phyloP scores from a whole-genome alignment of 2,797 vertebrate genomes.

The Strix occidentalis region DNA sequence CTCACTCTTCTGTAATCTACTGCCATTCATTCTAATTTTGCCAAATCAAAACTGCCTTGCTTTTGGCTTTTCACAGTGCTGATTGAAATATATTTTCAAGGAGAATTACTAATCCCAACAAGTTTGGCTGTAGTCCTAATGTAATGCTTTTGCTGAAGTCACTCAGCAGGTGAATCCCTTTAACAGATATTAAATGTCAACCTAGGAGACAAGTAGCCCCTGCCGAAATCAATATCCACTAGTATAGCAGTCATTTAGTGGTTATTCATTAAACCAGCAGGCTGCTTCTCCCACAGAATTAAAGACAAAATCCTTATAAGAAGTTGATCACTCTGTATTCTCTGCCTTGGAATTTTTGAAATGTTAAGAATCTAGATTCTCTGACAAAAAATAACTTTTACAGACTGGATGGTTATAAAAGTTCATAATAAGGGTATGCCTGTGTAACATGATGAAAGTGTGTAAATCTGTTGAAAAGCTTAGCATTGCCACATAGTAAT shows the following conservation, averaged over 20 bases:
- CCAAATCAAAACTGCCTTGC: neutral
- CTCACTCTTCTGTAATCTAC: neutral
- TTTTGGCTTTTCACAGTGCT: neutral
- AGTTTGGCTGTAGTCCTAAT: constrained; percentile 3
- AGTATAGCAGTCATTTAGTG: neutral
- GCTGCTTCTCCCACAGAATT: constrained; percentile 21
- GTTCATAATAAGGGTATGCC: neutral
- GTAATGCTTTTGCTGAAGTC: constrained; percentile 23
- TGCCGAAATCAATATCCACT: constrained; percentile 39
- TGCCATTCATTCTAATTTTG: neutral
- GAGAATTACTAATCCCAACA: neutral
- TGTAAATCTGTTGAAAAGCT: neutral
- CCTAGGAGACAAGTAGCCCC: neutral
- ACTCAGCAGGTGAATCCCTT: constrained; percentile 23
- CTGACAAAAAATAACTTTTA: neutral
- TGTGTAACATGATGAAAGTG: neutral
- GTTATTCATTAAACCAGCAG: constrained; percentile 50
- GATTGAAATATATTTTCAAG: constrained; percentile 1
- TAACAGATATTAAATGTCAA: constrained; percentile 45
- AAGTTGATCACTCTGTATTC: neutral
- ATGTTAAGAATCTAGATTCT: neutral
- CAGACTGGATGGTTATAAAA: neutral
- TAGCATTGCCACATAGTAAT: neutral
- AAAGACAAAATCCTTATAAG: neutral
- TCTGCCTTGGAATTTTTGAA: neutral